Base-by-base conservation (phyloP, 1,140 invertebrate genomes). In the Hyles euphorbiae region DNA sequence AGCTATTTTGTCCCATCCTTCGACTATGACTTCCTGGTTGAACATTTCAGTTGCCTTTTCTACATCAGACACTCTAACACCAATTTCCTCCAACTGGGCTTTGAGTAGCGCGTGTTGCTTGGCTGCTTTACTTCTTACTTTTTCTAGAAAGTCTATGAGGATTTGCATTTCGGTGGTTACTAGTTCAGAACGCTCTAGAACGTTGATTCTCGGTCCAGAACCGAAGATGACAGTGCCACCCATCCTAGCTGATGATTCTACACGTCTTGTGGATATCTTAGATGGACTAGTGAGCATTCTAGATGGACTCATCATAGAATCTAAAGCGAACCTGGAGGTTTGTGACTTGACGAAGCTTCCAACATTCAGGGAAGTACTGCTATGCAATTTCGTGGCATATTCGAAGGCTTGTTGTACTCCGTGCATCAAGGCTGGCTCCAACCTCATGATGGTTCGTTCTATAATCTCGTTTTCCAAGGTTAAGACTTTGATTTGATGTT, bases 21-120 rank as follows among this genome's bases (percentile, higher is more conserved):
- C 78, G 8, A 76, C 58, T 5, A 90, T 68, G 0, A 91, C 80
- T 11, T 88, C 69, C 10, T 87, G 64, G 9, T 90, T 73, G 48
- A 91, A 90, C 12, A 78, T 61, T 6, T 76, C 70, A 10, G 36
- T 78, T 0, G 81, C 72, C 46, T 88, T 83, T 4, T 83, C 68
- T 34, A 79, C 83, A 51, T 91, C 87, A 0, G n/a, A 58, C 5
- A 85, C 84, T 40, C 89, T 74, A 2, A 89, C 54, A 7, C 87
- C 72, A 0, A 90, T 85, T 66, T 91, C 90, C 69, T 91, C 89
- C 5, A 91, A 63, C 49, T 88, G 77, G 0, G 90, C 89, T 67
- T 78, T 84, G 0, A 91, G 46, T 10, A 83, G 54, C 0, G 73
- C 76, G 40, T 81, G 85, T 54, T 78, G 80, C 60, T 82, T 90